Evolutionary conservation across 23 tunicate species (phyloP).

Genomic region (Halocynthia roretzi): DNA sequence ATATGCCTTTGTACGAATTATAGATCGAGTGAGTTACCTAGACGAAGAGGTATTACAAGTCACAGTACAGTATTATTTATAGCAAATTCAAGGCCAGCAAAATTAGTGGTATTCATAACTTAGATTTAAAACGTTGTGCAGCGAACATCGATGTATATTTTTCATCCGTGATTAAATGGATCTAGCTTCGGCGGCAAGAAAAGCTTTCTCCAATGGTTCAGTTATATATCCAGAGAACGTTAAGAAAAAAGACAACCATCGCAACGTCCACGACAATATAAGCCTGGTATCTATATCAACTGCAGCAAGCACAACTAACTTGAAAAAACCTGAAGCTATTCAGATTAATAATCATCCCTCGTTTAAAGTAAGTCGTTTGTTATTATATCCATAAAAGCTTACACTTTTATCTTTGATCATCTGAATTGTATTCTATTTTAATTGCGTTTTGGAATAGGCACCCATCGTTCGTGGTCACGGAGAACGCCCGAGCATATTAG

Average conservation of each 20-base stretch:
- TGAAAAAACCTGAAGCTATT: too few relatives aligned
- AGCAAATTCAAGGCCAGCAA: not conserved
- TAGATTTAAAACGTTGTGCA: too few relatives aligned
- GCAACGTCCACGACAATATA: not conserved
- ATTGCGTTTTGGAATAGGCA: too few relatives aligned
- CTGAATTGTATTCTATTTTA: too few relatives aligned
- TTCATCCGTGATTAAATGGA: not conserved
- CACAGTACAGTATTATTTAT: not conserved
- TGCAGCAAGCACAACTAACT: not conserved
- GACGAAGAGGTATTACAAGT: not conserved
- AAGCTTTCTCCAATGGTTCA: not conserved
- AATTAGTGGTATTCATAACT: not conserved
- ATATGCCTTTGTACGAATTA: too few relatives aligned
- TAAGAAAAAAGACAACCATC: not conserved
- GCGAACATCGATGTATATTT: not conserved
- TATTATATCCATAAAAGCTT: too few relatives aligned
- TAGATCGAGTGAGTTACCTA: too few relatives aligned
- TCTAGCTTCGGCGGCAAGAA: conserved; percentile 9
- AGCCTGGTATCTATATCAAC: conserved; percentile 6
- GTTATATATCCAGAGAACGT: not conserved
- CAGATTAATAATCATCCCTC: too few relatives aligned
- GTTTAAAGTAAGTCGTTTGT: too few relatives aligned
- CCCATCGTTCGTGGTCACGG: too few relatives aligned
- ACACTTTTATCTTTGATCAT: too few relatives aligned
- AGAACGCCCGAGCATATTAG: too few relatives aligned